phyloP scores from a whole-genome alignment of 2,888 invertebrate genomes.

The Papilio elwesi region DNA sequence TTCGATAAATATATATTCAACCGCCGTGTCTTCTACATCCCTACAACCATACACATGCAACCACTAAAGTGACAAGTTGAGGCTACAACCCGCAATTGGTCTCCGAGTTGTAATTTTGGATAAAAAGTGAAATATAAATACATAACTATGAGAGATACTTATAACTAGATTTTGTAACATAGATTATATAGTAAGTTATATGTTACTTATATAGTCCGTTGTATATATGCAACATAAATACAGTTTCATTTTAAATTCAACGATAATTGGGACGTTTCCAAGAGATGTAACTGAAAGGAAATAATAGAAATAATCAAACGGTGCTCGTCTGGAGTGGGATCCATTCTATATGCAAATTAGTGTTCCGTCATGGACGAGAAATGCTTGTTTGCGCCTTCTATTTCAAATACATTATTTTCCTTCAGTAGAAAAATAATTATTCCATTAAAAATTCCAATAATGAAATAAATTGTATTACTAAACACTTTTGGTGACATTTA shows the following conservation, averaged over 20 bases:
- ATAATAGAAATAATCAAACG: conserved; percentile 71
- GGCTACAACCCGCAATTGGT: no score
- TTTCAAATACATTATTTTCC: conserved; percentile 6
- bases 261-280: conserved; percentile 25
- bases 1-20: no score
- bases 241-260: conserved; percentile 8
- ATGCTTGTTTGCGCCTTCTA: conserved; percentile 27
- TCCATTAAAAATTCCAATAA: neutral
- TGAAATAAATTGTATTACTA: neutral
- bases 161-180: no score
- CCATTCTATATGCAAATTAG: conserved; percentile 73
- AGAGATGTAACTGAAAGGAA: conserved; percentile 46
- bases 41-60: no score
- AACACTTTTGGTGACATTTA: neutral
- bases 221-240: neutral
- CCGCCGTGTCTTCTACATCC: no score
- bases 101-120: no score
- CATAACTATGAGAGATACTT: no score
- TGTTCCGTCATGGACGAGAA: conserved; percentile 50
- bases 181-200: no score
- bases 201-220: no score
- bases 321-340: conserved; percentile 52
- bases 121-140: no score
- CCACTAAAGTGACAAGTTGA: no score
- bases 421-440: neutral